Percentiles rank a stretch among this genome's conserved stretches.
These are phyloP conservation scores for Onychostruthus taczanowskii DNA, from an alignment of 2,113 vertebrate species.

Conservation along the genomic window DNA sequence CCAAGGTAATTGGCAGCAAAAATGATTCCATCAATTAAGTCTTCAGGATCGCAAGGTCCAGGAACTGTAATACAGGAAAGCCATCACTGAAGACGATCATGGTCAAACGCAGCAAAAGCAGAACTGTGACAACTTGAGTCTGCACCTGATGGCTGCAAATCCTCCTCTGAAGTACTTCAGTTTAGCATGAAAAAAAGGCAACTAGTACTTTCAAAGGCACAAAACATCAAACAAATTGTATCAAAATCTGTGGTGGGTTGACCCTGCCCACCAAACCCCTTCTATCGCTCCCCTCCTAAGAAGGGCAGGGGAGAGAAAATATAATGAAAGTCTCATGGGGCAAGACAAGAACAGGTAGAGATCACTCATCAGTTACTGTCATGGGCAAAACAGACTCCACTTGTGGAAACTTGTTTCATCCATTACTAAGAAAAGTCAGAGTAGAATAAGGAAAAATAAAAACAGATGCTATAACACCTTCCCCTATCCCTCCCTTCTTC, in stretches of 20 bases:
- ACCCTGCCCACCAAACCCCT: neutral
- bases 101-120: neutral
- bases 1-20: conserved; percentile 98
- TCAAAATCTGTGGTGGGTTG: neutral
- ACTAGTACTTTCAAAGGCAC: neutral
- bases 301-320: neutral
- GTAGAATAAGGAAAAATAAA: neutral
- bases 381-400: neutral
- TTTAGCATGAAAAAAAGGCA: neutral
- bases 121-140: neutral
- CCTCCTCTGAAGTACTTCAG: neutral
- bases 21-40: conserved; percentile 97
- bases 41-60: conserved; percentile 96
- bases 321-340: rapidly evolving
- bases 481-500: neutral
- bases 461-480: neutral
- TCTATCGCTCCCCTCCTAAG: neutral
- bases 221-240: neutral
- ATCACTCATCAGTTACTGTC: neutral
- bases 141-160: neutral
- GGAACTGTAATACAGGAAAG: conserved; percentile 81
- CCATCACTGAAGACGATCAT: neutral
- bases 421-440: neutral
- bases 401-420: neutral
- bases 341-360: neutral